Conservation (phyloP, 2,888 invertebrate species). For the Drosophila melanosoma region DNA sequence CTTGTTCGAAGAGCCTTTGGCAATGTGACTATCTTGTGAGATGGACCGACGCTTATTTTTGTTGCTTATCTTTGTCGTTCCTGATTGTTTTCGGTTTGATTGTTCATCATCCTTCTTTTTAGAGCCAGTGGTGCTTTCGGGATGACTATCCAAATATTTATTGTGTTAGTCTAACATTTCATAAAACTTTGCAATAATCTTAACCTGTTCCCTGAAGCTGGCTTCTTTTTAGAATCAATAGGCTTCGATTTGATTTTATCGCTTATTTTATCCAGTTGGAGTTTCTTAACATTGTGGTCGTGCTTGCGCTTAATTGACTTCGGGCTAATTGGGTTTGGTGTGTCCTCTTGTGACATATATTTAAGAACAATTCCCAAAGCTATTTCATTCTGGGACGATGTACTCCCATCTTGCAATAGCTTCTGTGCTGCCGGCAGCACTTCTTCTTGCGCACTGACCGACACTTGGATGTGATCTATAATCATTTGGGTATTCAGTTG, state of each 20-base stretch:
- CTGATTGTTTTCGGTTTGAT: not conserved
- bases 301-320: constrained; percentile 24
- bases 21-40: constrained; percentile 38
- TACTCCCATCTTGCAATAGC: constrained; percentile 16
- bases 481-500: constrained; percentile 36
- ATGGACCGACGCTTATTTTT: constrained; percentile 55
- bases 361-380: constrained; percentile 32
- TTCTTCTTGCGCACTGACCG: constrained; percentile 25
- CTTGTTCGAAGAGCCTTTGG: not conserved
- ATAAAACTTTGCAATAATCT: not conserved
- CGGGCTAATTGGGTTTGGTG: not conserved
- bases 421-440: constrained; percentile 2
- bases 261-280: not conserved
- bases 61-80: not conserved
- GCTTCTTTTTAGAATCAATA: not conserved
- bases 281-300: not conserved
- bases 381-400: constrained; percentile 14
- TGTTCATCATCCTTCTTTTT: not conserved
- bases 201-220: not conserved
- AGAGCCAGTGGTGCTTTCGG: not conserved
- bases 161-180: not conserved
- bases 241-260: not conserved
- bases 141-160: constrained; percentile 2
- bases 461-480: constrained; percentile 57
- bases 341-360: constrained; percentile 37